These are phyloP conservation scores for Himalopsyche tibetana DNA, from an alignment of 2,888 invertebrate species.

Conservation along the genomic window DNA sequence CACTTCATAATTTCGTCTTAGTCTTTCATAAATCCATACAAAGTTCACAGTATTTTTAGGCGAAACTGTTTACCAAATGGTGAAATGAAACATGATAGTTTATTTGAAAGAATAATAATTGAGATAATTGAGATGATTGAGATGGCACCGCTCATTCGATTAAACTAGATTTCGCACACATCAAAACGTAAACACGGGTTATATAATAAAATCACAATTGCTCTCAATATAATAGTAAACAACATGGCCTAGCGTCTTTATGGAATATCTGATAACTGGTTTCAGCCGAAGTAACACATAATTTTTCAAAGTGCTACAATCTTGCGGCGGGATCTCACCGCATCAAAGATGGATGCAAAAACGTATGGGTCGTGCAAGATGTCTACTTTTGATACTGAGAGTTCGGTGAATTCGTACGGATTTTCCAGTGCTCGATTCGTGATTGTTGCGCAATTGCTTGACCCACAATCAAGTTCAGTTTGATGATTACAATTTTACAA, in stretches of 20 bases:
- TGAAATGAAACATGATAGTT: no score
- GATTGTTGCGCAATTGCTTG: slow-evolving; percentile 57
- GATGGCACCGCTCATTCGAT: background rate
- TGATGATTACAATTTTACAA: slow-evolving; percentile 3
- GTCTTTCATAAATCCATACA: no score
- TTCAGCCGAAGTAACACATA: slow-evolving; percentile 5
- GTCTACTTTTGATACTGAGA: background rate
- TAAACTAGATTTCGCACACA: slow-evolving; percentile 1
- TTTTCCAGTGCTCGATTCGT: slow-evolving; percentile 37
- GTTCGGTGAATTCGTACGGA: slow-evolving; percentile 19
- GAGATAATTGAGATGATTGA: no score
- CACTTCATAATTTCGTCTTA: no score
- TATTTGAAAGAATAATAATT: no score
- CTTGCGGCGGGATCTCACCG: background rate
- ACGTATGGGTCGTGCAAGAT: background rate
- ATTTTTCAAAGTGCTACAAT: background rate
- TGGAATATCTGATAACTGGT: slow-evolving; percentile 19
- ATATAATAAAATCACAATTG: slow-evolving; percentile 16
- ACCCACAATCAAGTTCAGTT: slow-evolving; percentile 47
- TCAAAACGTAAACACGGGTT: slow-evolving; percentile 6
- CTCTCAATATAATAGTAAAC: slow-evolving; percentile 7
- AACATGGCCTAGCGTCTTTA: background rate
- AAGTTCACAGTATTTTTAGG: no score
- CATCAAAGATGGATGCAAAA: background rate
- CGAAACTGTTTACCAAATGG: no score